These are phyloP conservation scores for Corythoichthys intestinalis DNA, from an alignment of 2,113 vertebrate genomes.

Conservation along the genomic window DNA sequence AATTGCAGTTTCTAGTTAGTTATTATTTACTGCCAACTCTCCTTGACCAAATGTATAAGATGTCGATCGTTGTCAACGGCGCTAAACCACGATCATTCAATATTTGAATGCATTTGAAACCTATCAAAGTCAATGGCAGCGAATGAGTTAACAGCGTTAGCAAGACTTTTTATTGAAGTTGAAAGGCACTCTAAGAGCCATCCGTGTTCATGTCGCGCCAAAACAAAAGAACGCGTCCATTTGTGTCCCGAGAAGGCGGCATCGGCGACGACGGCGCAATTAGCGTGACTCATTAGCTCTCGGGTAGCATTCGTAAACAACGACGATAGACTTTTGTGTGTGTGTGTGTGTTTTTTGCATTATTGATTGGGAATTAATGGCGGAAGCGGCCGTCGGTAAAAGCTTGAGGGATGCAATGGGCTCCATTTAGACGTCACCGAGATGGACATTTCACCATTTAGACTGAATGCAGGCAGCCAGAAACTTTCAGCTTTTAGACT, in stretches of 20 bases:
- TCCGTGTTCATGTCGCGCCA: not conserved
- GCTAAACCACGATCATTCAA: too few relatives aligned
- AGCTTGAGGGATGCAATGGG: conserved; percentile 60
- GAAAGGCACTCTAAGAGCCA: not conserved
- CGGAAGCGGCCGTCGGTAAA: conserved; percentile 67
- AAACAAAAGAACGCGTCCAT: conserved; percentile 33
- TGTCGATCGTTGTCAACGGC: too few relatives aligned
- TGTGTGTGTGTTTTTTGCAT: conserved; percentile 43
- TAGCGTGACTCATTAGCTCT: conserved; percentile 67
- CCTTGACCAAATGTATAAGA: too few relatives aligned
- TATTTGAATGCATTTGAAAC: too few relatives aligned
- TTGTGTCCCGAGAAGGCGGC: conserved; percentile 46
- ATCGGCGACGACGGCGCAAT: conserved; percentile 59
- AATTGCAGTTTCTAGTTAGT: too few relatives aligned
- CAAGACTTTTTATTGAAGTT: not conserved
- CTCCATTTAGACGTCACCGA: conserved; percentile 58
- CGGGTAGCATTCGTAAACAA: conserved; percentile 61
- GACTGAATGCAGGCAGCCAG: not conserved
- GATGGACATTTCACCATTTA: conserved; percentile 53
- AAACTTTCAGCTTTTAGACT: not conserved
- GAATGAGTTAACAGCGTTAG: too few relatives aligned
- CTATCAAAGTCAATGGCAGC: too few relatives aligned
- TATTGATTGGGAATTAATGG: conserved; percentile 72
- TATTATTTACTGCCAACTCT: too few relatives aligned
- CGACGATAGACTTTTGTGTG: conserved; percentile 49